Percentiles rank a stretch among this genome's conserved stretches.
Conservation (phyloP, 2,797 vertebrate genomes). For the Xiphorhynchus erythropygius region DNA sequence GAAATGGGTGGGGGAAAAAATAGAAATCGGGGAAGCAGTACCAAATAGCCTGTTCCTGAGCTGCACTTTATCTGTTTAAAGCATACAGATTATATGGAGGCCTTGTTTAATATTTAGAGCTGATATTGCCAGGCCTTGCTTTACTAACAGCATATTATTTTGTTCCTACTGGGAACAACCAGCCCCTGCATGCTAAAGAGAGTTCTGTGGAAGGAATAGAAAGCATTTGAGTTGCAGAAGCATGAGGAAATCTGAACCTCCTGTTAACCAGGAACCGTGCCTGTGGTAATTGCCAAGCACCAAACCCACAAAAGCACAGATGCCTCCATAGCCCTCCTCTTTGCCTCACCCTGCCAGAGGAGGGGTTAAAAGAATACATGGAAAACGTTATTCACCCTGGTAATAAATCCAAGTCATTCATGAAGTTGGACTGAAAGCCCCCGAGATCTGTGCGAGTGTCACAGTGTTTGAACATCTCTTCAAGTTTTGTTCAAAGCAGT, state of each 20-base stretch:
- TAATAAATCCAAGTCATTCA: background rate
- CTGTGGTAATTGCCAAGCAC: background rate
- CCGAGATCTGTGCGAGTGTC: background rate
- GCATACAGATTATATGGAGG: background rate
- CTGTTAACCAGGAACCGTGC: background rate
- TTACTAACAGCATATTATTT: background rate
- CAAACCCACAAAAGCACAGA: background rate
- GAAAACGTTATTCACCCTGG: background rate
- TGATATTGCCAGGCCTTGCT: background rate
- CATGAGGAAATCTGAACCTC: background rate
- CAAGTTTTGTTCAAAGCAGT: background rate
- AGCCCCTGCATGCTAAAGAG: slow-evolving; percentile 21
- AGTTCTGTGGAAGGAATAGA: background rate
- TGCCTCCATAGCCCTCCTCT: background rate
- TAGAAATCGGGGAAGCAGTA: background rate
- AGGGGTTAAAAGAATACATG: background rate
- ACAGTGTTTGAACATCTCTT: background rate
- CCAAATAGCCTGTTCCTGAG: background rate
- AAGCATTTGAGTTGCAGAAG: background rate
- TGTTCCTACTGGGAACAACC: background rate
- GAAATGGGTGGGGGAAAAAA: background rate
- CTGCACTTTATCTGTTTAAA: background rate
- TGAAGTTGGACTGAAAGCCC: background rate
- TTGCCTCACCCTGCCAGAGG: background rate
- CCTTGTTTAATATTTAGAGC: background rate